Conservation (phyloP, 2,888 invertebrate genomes). For the Sphaerophoria taeniata region DNA sequence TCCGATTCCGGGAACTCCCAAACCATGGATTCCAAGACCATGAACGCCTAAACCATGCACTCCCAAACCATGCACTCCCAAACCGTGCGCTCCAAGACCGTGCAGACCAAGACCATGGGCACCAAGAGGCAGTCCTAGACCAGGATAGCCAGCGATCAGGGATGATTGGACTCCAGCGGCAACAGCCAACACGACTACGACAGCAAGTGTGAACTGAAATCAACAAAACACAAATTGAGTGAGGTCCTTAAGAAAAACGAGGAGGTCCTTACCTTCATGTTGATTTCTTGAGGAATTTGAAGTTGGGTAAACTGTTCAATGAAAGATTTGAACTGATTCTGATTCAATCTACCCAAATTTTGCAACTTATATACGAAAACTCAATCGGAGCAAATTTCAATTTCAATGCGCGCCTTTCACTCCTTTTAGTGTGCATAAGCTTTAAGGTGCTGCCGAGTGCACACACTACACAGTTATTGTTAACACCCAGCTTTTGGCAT, state of each 20-base stretch:
- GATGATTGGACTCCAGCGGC: slow-evolving; percentile 81
- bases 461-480: slow-evolving; percentile 31
- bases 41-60: slow-evolving; percentile 21
- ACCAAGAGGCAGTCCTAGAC: slow-evolving; percentile 54
- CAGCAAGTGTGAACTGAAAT: slow-evolving; percentile 78
- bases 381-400: slow-evolving; percentile 13
- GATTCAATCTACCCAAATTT: slow-evolving; percentile 57
- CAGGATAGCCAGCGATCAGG: slow-evolving; percentile 76
- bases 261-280: slow-evolving; percentile 72
- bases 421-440: slow-evolving; percentile 11
- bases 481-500: slow-evolving; percentile 63
- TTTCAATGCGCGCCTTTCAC: slow-evolving; percentile 50
- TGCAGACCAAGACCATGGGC: slow-evolving; percentile 48
- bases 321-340: slow-evolving; percentile 67
- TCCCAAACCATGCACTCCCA: slow-evolving; percentile 28
- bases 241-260: slow-evolving; percentile 19
- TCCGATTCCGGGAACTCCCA: slow-evolving; percentile 22
- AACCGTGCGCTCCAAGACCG: slow-evolving; percentile 25
- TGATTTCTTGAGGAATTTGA: slow-evolving; percentile 47
- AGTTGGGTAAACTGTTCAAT: slow-evolving; percentile 54
- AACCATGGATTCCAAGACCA: too few species aligned
- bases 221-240: background rate
- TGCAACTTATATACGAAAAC: slow-evolving; percentile 63
- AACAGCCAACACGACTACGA: slow-evolving; percentile 80
- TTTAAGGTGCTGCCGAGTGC: slow-evolving; percentile 31